phyloP scores from a whole-genome alignment of 2,113 vertebrate genomes.

The Gavialis gangeticus region DNA sequence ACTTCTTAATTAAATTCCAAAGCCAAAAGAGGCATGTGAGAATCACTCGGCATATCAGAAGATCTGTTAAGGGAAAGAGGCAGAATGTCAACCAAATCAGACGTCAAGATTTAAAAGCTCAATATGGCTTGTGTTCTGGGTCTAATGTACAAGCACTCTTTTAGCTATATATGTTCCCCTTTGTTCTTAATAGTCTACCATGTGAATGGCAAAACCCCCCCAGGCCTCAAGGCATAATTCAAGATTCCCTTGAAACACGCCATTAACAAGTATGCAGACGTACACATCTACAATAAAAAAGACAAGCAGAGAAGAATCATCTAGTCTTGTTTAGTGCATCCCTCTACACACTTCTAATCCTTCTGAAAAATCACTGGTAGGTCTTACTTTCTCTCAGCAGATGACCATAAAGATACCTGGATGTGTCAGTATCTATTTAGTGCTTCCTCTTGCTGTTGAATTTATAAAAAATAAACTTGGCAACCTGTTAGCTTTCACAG shows the following conservation, averaged over 20 bases:
- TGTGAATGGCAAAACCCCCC: not conserved
- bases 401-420: not conserved
- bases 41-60: not conserved
- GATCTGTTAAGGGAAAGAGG: not conserved
- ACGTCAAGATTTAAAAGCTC: not conserved
- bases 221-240: not conserved
- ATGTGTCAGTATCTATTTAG: not conserved
- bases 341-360: not conserved
- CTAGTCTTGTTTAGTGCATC: not conserved
- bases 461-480: not conserved
- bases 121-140: not conserved
- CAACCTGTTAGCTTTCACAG: not conserved
- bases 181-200: not conserved
- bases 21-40: not conserved
- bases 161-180: rapidly evolving
- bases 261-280: not conserved
- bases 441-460: not conserved
- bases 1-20: not conserved
- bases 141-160: not conserved
- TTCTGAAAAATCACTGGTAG: not conserved
- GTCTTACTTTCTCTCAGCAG: not conserved
- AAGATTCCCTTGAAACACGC: not conserved
- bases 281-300: not conserved
- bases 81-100: not conserved
- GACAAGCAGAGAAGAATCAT: not conserved